Evolutionary conservation across 2,797 vertebrate genomes (phyloP).

Genomic region (Antrozous pallidus): DNA sequence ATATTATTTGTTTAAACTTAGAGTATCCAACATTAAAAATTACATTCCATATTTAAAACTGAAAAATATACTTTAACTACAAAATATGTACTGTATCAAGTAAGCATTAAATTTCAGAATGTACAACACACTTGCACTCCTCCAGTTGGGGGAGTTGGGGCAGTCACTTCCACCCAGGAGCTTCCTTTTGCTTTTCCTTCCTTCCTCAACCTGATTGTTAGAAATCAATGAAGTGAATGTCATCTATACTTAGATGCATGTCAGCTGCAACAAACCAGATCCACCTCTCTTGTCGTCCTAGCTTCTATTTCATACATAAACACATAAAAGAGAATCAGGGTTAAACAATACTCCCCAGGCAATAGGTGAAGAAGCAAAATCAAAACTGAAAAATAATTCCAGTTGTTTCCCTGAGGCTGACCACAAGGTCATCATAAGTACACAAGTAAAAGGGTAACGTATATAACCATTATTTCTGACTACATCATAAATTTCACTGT

Average conservation of each 20-base stretch:
- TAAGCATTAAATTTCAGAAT: background rate
- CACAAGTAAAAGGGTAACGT: background rate
- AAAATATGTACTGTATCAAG: background rate
- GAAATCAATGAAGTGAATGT: background rate
- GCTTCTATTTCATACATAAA: background rate
- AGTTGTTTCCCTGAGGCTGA: conserved; percentile 8
- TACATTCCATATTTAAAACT: background rate
- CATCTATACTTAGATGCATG: background rate
- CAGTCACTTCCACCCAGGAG: background rate
- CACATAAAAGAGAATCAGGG: background rate
- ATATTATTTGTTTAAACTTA: background rate
- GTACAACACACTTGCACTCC: background rate
- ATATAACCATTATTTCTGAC: conserved; percentile 41
- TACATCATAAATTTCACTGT: background rate
- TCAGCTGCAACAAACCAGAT: background rate
- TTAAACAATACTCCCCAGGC: background rate
- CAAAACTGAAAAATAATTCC: conserved; percentile 30
- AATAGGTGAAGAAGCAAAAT: background rate
- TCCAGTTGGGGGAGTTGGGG: background rate
- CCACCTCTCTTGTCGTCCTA: background rate
- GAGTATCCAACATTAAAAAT: background rate
- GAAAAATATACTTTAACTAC: background rate
- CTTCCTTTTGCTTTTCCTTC: background rate
- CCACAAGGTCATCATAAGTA: background rate
- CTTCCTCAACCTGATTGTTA: background rate